Base-by-base conservation (phyloP, 1,140 invertebrate species). In the Prorops nasuta region DNA sequence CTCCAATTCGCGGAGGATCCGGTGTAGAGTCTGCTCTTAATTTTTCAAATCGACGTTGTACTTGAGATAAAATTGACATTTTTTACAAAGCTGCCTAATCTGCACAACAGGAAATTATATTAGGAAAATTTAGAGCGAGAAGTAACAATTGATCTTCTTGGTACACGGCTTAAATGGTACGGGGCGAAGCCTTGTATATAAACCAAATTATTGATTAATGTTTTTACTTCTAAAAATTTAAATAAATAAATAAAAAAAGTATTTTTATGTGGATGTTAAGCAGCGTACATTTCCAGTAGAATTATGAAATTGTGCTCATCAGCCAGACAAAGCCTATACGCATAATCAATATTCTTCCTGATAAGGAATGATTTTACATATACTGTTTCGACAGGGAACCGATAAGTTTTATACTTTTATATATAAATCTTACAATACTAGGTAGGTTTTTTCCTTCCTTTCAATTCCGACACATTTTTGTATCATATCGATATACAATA, bases 1-100 rank as follows among this genome's bases (percentile, higher is more conserved):
- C 28, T 1, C n/a, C 37, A 37, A 44, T 41, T 2, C 62, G 42
- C 2, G 63, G 63, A 14, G 63, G 63, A 47, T 64, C 56, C 1
- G 63, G 53, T 49, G 45, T 66, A 4, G 59, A 58, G 18, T 66
- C 63, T 1, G 63, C 62, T 15, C 62, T 64, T 32, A 66, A 44
- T 58, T 60, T 47, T 14, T 63, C 51, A 44, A 68, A 49, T 10
- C 64, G 55, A 10, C 60, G 62, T 12, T 55, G 56, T n/a, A 68
- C 21, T 7, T 56, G 38, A 3, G 60, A 47, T 20, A 68, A 21
- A 12, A 64, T 60, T 6, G 64, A 54, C 64, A 67, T 68, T 64
- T 55, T 65, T 32, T 36, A 42, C 7, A 4, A 36, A 21, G 17
- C 18, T 17, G 14, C 34, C 51, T 35, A 31, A 7, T 48, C 10